These are phyloP conservation scores for Valencia hispanica DNA, from an alignment of 2,797 vertebrate species.

Conservation along the genomic window DNA sequence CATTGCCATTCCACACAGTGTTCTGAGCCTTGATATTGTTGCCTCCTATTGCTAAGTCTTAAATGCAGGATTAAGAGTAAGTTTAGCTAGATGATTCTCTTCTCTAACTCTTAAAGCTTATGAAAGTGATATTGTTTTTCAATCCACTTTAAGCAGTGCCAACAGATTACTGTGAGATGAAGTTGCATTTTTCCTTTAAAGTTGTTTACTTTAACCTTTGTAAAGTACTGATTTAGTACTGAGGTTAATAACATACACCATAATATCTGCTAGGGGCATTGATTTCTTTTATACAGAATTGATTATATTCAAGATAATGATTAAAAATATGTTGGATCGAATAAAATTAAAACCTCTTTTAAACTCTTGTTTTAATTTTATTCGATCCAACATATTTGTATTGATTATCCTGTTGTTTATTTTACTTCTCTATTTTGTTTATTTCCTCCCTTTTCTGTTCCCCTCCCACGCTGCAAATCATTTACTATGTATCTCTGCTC, in stretches of 20 bases:
- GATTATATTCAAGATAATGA: background rate
- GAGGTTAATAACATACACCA: background rate
- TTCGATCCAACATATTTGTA: too few species aligned
- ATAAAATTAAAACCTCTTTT: too few species aligned
- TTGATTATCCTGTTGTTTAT: too few species aligned
- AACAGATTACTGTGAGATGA: background rate
- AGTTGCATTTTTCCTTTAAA: background rate
- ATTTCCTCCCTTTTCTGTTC: too few species aligned
- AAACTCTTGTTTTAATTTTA: too few species aligned
- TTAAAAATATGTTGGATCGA: background rate
- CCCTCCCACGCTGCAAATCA: too few species aligned
- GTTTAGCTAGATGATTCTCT: slow-evolving; percentile 77
- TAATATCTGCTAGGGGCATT: background rate
- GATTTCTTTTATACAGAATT: background rate
- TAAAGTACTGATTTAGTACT: background rate
- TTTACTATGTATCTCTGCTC: too few species aligned
- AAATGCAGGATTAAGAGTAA: slow-evolving; percentile 76
- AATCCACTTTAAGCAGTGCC: slow-evolving; percentile 62
- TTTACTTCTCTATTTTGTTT: too few species aligned
- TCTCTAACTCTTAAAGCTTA: slow-evolving; percentile 60
- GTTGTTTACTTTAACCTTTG: background rate
- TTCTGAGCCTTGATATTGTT: slow-evolving; percentile 61
- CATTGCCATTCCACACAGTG: slow-evolving; percentile 46
- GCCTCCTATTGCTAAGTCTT: slow-evolving; percentile 58
- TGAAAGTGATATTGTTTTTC: slow-evolving; percentile 62